Conservation (phyloP, 2,113 vertebrate genomes). For the Isichthys henryi region DNA sequence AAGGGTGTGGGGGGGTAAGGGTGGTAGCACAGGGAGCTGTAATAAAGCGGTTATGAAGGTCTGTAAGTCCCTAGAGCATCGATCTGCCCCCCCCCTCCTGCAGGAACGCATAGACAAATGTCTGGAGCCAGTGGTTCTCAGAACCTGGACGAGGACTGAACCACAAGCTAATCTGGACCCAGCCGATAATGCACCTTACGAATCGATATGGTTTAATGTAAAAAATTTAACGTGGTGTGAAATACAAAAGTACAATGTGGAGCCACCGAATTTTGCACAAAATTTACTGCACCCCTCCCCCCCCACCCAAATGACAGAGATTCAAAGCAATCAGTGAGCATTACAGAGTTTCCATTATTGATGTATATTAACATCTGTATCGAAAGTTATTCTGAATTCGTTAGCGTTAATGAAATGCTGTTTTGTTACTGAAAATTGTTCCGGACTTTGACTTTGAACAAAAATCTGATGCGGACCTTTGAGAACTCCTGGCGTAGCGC, state of each 20-base stretch:
- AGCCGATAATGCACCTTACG: not conserved
- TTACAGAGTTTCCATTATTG: not conserved
- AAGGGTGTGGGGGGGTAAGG: conserved; percentile 30
- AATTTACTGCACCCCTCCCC: not conserved
- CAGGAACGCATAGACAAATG: not conserved
- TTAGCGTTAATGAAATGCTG: no score
- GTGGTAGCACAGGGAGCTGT: conserved; percentile 31
- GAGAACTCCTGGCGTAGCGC: no score
- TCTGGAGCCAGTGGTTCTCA: not conserved
- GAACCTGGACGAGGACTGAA: not conserved
- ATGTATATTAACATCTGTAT: not conserved
- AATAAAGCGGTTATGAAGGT: conserved; percentile 38
- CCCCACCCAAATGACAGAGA: no score
- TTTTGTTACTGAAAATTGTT: no score
- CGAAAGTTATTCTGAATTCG: no score
- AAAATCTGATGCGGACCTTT: no score
- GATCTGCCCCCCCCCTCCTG: not conserved
- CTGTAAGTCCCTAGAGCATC: conserved; percentile 32
- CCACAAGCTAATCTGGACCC: not conserved
- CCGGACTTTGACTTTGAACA: no score
- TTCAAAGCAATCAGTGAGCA: not conserved
- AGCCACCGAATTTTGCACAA: not conserved
- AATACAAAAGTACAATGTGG: not conserved
- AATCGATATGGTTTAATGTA: not conserved
- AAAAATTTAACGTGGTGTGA: not conserved